Conservation (phyloP, 2,797 vertebrate genomes). For the Tokudaia tokunoshimensis region DNA sequence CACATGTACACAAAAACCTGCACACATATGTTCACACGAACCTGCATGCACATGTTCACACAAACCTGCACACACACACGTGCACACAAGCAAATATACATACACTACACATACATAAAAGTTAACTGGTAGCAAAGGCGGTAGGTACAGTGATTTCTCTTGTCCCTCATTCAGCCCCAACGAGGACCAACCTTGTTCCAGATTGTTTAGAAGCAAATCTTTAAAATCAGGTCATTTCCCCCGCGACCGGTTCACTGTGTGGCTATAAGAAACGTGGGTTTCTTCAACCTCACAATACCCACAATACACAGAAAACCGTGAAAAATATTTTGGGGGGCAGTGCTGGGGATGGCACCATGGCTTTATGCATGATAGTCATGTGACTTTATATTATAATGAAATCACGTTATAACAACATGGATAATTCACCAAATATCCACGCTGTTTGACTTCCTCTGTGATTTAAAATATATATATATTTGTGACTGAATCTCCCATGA, state of each 20-base stretch:
- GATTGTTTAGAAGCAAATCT: background rate
- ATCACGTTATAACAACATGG: background rate
- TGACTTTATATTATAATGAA: background rate
- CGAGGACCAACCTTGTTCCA: background rate
- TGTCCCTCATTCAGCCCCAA: background rate
- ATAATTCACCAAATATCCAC: background rate
- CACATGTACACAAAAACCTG: too few species aligned
- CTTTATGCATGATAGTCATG: background rate
- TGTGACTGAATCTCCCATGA: background rate
- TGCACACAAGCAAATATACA: background rate
- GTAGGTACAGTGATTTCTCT: too few species aligned
- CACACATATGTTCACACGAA: background rate
- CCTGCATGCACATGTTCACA: background rate
- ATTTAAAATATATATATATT: background rate
- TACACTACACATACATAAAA: background rate
- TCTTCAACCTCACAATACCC: background rate
- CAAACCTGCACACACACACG: background rate
- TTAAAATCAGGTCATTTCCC: background rate
- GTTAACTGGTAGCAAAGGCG: background rate
- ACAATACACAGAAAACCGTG: background rate
- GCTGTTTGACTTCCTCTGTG: background rate
- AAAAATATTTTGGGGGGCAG: background rate
- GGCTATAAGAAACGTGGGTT: background rate
- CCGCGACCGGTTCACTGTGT: background rate
- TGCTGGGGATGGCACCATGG: background rate